phyloP scores from a whole-genome alignment of 1,140 invertebrate genomes.

The Periplaneta americana region DNA sequence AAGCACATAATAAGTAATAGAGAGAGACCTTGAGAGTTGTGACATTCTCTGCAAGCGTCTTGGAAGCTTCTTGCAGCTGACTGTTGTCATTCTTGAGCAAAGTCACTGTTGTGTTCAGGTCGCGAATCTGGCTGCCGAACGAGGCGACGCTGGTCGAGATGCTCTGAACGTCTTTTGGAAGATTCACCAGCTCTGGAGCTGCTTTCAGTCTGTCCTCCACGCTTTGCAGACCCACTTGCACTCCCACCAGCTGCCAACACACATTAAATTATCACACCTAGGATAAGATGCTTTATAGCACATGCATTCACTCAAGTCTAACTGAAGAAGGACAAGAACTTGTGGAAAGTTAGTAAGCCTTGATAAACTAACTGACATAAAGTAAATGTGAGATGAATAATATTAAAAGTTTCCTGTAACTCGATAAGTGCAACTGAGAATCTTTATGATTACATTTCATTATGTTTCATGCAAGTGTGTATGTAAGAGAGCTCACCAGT shows the following conservation, averaged over 20 bases:
- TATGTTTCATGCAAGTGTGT: no score
- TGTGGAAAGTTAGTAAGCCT: no score
- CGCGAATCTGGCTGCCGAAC: conserved; percentile 49
- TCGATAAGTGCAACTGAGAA: no score
- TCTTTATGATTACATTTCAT: no score
- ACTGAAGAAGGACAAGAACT: no score
- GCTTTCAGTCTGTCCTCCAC: conserved; percentile 49
- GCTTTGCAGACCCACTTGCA: conserved; percentile 43
- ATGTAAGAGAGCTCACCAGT: no score
- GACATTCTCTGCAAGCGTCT: conserved; percentile 36
- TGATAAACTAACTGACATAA: no score
- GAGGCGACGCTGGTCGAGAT: conserved; percentile 48
- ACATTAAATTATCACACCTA: not conserved
- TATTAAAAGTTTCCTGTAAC: no score
- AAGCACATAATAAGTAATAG: no score
- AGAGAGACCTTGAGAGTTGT: conserved; percentile 41
- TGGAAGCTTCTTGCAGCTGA: conserved; percentile 35
- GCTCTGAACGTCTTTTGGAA: conserved; percentile 45
- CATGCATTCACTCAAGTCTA: no score
- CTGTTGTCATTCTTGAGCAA: conserved; percentile 35
- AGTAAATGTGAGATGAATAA: no score
- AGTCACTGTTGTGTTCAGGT: conserved; percentile 35
- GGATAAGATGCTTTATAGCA: no score
- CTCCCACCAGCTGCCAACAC: conserved; percentile 34
- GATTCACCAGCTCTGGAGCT: conserved; percentile 49